These are phyloP conservation scores for Coturnix japonica DNA, from an alignment of 2,113 vertebrate genomes.

Conservation along the genomic window DNA sequence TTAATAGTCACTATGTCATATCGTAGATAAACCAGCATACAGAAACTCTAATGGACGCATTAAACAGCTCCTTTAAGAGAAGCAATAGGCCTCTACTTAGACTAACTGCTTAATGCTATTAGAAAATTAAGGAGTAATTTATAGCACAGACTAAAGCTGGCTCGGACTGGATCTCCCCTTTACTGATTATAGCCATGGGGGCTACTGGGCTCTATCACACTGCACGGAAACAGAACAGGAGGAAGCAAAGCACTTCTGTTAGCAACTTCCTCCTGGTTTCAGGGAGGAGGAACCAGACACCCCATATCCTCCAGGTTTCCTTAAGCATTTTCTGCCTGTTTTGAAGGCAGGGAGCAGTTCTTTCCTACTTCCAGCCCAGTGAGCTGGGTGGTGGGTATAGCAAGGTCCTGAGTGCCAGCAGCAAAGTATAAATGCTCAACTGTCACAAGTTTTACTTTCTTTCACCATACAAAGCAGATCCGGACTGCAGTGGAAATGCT, in stretches of 20 bases:
- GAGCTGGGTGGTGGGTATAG: neutral
- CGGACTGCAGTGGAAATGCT: slow-evolving; percentile 24
- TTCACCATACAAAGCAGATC: neutral
- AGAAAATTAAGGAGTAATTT: slow-evolving; percentile 53
- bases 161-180: neutral
- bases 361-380: neutral
- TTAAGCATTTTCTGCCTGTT: neutral
- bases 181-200: neutral
- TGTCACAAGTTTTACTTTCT: slow-evolving; percentile 6
- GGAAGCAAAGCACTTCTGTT: neutral
- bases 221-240: neutral
- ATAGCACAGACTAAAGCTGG: neutral
- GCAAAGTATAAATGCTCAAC: neutral
- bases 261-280: neutral
- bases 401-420: neutral
- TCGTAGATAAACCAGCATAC: neutral
- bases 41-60: neutral
- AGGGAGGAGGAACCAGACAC: neutral
- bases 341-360: accelerated
- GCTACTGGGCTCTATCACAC: neutral
- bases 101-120: slow-evolving; percentile 34
- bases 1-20: neutral
- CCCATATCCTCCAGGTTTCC: neutral
- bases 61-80: neutral
- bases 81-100: neutral